Conservation (phyloP, 2,113 vertebrate genomes). For the Pan paniscus region DNA sequence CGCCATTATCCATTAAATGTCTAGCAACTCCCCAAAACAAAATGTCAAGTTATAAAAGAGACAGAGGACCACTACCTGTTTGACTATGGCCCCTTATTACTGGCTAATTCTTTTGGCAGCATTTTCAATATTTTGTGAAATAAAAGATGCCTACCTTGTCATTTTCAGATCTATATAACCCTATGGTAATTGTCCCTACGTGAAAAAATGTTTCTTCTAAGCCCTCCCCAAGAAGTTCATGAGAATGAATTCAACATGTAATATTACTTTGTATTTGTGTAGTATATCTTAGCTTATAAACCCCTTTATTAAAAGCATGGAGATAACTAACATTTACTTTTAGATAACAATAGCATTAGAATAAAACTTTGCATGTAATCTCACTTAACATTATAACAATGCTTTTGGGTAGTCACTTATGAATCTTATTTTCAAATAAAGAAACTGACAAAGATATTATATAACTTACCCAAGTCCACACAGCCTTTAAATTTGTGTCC, state of each 20-base stretch:
- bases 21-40: neutral
- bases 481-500: neutral
- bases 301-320: neutral
- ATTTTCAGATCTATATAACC: neutral
- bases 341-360: neutral
- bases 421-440: neutral
- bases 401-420: neutral
- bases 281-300: neutral
- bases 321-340: neutral
- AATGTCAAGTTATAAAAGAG: neutral
- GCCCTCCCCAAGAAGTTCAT: neutral
- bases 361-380: neutral
- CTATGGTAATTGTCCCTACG: neutral
- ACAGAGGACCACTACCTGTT: neutral
- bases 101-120: neutral
- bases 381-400: neutral
- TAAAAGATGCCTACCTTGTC: neutral
- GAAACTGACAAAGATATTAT: neutral
- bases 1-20: neutral
- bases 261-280: neutral
- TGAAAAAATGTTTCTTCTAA: neutral
- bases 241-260: neutral
- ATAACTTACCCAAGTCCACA: conserved; percentile 18
- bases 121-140: neutral
- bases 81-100: neutral